Evolutionary conservation across 2,888 invertebrate genomes (phyloP), one percentile per base, ranked within the genome.

Genomic region (Operophtera brumata): DNA sequence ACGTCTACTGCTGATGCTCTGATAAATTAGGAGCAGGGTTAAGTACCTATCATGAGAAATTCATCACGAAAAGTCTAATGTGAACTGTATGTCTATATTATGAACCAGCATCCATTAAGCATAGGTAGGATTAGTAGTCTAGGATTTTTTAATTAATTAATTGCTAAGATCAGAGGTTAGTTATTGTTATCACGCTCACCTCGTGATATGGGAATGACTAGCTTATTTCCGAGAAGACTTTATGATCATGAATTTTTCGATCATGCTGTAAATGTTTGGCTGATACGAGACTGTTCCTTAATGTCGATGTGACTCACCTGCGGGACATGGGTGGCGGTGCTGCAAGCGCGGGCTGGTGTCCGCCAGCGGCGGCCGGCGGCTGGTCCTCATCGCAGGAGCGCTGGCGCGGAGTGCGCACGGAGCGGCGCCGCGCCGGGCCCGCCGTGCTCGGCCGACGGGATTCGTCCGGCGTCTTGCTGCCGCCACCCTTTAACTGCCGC

Each of bases 1-100:
- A 96, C 95, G 73, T 96, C 96, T 70, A 96, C 96, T 11, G 96
- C 96, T 36, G 96, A 96, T 59, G 95, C 94, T 70, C 95, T 91
- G 66, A 11, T 45, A 30, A 36, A 46, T 20, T 7, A 32, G 8
- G 13, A 34, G n/a, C n/a, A 10, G n/a, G 34, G 6, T 20, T n/a
- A n/a, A 11, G 39, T 14, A 13, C 37, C 20, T 32, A 10, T 30
- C 30, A 30, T 8, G 30, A 8, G 0, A 30, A 20, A 20, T 30
- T 30, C 34, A n/a, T 34, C 34, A 34, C 11, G n/a, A n/a, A 34
- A 34, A 34, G 11, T 34, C 7, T 1, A 30, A 9, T 6, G 30
- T 30, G 1, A 1, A 30, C 10, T 30, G 7, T 20, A 20, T 3
- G 20, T 20, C 2, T 4, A 2, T 20, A 20, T 20, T 20, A 20